These are phyloP conservation scores for Cyprinodon variegatus DNA, from an alignment of 2,113 vertebrate species.

Conservation along the genomic window DNA sequence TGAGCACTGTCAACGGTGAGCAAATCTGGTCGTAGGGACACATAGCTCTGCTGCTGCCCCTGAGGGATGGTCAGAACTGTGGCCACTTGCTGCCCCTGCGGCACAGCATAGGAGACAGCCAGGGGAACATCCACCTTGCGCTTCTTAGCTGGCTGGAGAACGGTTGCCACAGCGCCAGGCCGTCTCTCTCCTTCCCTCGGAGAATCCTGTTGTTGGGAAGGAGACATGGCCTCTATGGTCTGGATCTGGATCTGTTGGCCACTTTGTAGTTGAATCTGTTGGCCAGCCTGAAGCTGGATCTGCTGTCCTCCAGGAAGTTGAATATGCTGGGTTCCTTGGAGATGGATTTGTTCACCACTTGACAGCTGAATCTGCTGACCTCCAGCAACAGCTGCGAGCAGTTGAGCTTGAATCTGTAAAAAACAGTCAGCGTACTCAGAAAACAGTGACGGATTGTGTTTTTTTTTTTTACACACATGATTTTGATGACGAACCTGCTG, in stretches of 20 bases:
- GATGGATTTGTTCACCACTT: conserved; percentile 70
- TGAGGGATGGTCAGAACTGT: conserved; percentile 97
- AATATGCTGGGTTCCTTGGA: conserved; percentile 71
- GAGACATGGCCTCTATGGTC: conserved; percentile 91
- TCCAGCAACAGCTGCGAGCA: conserved; percentile 89
- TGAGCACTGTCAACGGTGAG: conserved; percentile 98
- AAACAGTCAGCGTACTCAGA: conserved; percentile 1
- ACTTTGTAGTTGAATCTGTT: conserved; percentile 63
- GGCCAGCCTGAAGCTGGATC: conserved; percentile 84
- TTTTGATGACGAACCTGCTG: conserved; percentile 80
- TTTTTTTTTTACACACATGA: neutral
- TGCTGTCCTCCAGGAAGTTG: conserved; percentile 66
- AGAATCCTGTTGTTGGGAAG: conserved; percentile 88
- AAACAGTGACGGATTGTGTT: neutral
- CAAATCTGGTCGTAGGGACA: conserved; percentile 95
- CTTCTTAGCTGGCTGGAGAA: conserved; percentile 98
- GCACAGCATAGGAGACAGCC: conserved; percentile 94
- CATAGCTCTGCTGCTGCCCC: conserved; percentile 96
- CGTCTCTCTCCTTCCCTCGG: conserved; percentile 90
- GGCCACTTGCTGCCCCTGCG: conserved; percentile 93
- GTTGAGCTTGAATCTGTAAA: conserved; percentile 90
- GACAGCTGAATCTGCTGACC: conserved; percentile 71
- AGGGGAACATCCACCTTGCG: conserved; percentile 98
- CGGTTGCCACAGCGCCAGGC: conserved; percentile 82
- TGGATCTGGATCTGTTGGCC: conserved; percentile 98